Conservation (phyloP, 1,140 invertebrate species). For the Zaprionus davidi region DNA sequence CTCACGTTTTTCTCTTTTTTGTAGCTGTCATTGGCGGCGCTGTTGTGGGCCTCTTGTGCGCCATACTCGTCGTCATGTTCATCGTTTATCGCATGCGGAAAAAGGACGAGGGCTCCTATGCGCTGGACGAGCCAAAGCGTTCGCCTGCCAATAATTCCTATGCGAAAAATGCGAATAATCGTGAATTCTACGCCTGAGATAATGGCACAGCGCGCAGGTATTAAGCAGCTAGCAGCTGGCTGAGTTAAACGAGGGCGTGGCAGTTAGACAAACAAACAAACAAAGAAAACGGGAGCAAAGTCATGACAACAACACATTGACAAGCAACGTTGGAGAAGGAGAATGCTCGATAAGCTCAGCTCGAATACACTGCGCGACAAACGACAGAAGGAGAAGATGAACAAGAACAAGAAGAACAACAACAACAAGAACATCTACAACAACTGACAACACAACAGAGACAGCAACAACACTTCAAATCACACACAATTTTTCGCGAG, state of each 20-base stretch:
- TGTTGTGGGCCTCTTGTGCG: slow-evolving; percentile 97
- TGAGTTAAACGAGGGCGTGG: slow-evolving; percentile 11
- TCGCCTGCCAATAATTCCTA: slow-evolving; percentile 96
- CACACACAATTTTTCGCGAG: slow-evolving; percentile 69
- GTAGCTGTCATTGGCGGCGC: slow-evolving; percentile 99
- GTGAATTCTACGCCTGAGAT: slow-evolving; percentile 97
- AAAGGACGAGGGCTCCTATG: slow-evolving; percentile 99
- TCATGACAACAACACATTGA: slow-evolving; percentile 38
- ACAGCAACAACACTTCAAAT: slow-evolving; percentile 55
- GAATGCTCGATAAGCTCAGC: slow-evolving; percentile 47
- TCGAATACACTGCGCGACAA: slow-evolving; percentile 72
- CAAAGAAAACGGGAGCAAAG: slow-evolving; percentile 20
- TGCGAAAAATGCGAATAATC: slow-evolving; percentile 94
- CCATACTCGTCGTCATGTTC: slow-evolving; percentile 99
- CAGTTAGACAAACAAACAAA: background rate
- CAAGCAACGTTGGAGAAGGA: slow-evolving; percentile 6
- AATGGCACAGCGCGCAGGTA: slow-evolving; percentile 81
- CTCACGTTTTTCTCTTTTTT: background rate
- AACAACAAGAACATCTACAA: slow-evolving; percentile 35
- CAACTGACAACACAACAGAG: slow-evolving; percentile 29
- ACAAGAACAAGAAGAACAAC: slow-evolving; percentile 11
- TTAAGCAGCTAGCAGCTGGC: slow-evolving; percentile 51
- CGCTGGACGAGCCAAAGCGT: slow-evolving; percentile 97
- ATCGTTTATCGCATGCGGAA: slow-evolving; percentile 99
- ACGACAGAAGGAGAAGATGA: background rate